Percentiles rank a stretch among this genome's conserved stretches.
Evolutionary conservation across 2,888 invertebrate species (phyloP).

Genomic region (Ormyrus labotus): DNA sequence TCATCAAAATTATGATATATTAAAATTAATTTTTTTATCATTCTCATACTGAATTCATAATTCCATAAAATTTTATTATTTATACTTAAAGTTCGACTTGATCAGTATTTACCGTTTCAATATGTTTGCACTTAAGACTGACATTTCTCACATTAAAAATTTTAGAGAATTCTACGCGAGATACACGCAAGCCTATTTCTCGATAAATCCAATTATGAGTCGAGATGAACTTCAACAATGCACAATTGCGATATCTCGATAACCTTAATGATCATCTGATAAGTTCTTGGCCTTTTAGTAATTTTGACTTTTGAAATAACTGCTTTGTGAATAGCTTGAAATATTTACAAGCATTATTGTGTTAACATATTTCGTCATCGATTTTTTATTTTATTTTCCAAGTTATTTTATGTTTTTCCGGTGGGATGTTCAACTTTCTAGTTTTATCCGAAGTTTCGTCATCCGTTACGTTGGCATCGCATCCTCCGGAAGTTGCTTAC

Average conservation of each 20-base stretch:
- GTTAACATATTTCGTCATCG: no score
- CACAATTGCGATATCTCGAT: constrained; percentile 23
- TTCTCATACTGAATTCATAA: no score
- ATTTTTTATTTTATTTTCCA: no score
- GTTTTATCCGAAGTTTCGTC: constrained; percentile 56
- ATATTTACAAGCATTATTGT: no score
- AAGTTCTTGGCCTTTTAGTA: no score
- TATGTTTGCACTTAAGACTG: constrained; percentile 1
- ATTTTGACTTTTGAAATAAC: no score
- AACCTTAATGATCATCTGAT: neutral
- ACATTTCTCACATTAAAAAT: constrained; percentile 4
- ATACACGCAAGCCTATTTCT: constrained; percentile 13
- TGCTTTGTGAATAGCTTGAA: no score
- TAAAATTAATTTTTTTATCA: no score
- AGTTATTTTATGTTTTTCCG: neutral
- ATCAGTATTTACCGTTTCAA: no score
- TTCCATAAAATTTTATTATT: no score
- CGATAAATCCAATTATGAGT: constrained; percentile 1
- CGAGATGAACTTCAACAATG: constrained; percentile 17
- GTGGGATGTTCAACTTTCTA: constrained; percentile 60
- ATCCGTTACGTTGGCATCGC: constrained; percentile 46
- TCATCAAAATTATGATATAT: no score
- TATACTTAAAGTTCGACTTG: no score
- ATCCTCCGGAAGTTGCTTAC: constrained; percentile 40
- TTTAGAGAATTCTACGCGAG: neutral